A percentile compares a stretch with the other conserved stretches of the same genome.
These are phyloP conservation scores for Zaprionus kolodkinae DNA, from an alignment of 1,140 invertebrate genomes.

Conservation along the genomic window DNA sequence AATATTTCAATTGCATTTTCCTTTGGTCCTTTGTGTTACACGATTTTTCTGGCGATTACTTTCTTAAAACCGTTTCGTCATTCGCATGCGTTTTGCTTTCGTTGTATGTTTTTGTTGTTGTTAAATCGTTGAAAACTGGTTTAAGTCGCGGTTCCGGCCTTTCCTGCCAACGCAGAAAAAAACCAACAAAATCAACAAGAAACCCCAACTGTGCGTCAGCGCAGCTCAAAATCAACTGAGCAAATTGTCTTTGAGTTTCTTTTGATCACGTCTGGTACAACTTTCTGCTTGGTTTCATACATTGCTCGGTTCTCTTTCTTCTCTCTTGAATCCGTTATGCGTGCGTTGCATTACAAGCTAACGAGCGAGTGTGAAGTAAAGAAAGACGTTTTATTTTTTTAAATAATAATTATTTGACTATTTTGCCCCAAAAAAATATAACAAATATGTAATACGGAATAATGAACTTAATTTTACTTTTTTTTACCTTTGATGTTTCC, in stretches of 20 bases:
- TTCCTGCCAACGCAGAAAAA: conserved; percentile 17
- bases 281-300: conserved; percentile 8
- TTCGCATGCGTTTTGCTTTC: conserved; percentile 60
- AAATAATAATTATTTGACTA: no score
- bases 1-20: conserved; percentile 15
- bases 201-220: conserved; percentile 39
- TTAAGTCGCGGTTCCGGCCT: conserved; percentile 60
- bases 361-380: not conserved
- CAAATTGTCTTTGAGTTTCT: conserved; percentile 26
- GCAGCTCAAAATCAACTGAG: conserved; percentile 54
- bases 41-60: conserved; percentile 20
- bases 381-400: not conserved
- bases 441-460: no score
- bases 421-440: no score
- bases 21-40: not conserved
- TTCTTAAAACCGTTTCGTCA: conserved; percentile 75
- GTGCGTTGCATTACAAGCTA: not conserved
- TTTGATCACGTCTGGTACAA: conserved; percentile 16
- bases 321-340: not conserved
- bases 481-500: no score
- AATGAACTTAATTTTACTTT: no score
- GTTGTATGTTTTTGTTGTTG: conserved; percentile 48
- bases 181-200: conserved; percentile 8
- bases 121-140: conserved; percentile 61
- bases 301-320: not conserved